Evolutionary conservation across 2,113 vertebrate species (phyloP), one percentile per base, ranked within the genome.

Genomic region (Hypocryptadius cinnamomeus): DNA sequence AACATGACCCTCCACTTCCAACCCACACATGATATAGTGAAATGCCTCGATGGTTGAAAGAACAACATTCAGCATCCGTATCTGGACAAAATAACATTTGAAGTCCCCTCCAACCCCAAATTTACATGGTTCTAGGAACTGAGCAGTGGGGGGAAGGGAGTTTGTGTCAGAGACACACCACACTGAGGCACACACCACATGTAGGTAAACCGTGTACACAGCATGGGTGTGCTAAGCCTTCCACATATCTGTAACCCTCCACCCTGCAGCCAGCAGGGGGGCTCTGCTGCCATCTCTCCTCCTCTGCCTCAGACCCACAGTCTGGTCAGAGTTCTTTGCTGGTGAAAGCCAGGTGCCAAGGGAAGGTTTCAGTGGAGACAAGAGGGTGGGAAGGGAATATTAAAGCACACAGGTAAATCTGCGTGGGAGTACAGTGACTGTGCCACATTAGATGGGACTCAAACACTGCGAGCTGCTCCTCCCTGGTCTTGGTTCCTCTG

Each of bases 381-480:
- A 74, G 60, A 83, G 44, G 11, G 20, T 21, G 15, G 27, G 13
- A 77, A 87, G 28, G 61, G 25, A 40, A 20, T 27, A 53, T 53
- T 57, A 66, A 74, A 89, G 56, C 66, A 54, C 1, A 1, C 9
- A 63, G n/a, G 10, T 45, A 28, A 65, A 35, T 33, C 77, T 35
- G 11, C 13, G 3, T 8, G 33, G 23, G 23, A 78, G 33, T 39
- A 72, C 2, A 5, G 40, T 2, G 3, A 45, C 1, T 25, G 13
- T 33, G 35, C 22, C 18, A 28, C 16, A 5, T 15, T 3, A 37
- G 59, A 24, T 2, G 1, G 23, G n/a, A 22, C 35, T 78, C 7
- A 5, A 47, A 80, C 2, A 4, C 60, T 7, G 3, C 0, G 0
- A 39, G 30, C 61, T 33, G 30, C 22, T 66, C 44, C 47, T 37